These are phyloP conservation scores for Pammene fasciana DNA, from an alignment of 2,888 invertebrate species.

Conservation along the genomic window DNA sequence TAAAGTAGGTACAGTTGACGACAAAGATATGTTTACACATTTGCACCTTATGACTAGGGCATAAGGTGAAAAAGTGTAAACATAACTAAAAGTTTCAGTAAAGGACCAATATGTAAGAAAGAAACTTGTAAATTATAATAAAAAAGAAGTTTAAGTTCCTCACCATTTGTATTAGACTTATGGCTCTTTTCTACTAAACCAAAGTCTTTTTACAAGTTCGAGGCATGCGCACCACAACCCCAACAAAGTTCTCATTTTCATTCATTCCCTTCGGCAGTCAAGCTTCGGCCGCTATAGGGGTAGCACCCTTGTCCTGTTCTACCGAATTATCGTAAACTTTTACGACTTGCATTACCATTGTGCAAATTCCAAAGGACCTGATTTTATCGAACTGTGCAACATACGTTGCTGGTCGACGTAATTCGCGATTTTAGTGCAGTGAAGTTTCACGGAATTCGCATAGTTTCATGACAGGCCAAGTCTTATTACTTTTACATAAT, in stretches of 20 bases:
- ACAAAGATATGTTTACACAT: too few relatives aligned
- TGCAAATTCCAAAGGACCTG: not conserved
- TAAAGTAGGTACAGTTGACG: too few relatives aligned
- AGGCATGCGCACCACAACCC: slow-evolving; percentile 64
- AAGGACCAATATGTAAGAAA: not conserved
- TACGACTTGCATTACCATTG: slow-evolving; percentile 44
- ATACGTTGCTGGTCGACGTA: not conserved
- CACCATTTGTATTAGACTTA: not conserved
- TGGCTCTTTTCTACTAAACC: not conserved
- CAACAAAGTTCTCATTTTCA: slow-evolving; percentile 53
- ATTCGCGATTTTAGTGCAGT: slow-evolving; percentile 28
- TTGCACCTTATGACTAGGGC: too few relatives aligned
- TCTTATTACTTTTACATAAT: slow-evolving; percentile 6
- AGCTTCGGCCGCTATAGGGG: slow-evolving; percentile 49
- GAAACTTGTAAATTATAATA: not conserved
- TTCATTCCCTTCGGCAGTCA: slow-evolving; percentile 68
- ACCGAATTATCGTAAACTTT: slow-evolving; percentile 49
- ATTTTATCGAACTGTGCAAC: not conserved
- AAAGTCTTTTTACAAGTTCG: slow-evolving; percentile 51
- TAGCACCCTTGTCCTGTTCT: slow-evolving; percentile 50
- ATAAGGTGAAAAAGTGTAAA: too few relatives aligned
- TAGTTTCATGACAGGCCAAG: slow-evolving; percentile 18
- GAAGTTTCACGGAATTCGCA: slow-evolving; percentile 16
- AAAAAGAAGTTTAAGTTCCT: not conserved
- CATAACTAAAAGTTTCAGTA: not conserved